A percentile compares a stretch with the other conserved stretches of the same genome.
phyloP scores from a whole-genome alignment of 2,888 invertebrate species.

The Hetaerina titia region DNA sequence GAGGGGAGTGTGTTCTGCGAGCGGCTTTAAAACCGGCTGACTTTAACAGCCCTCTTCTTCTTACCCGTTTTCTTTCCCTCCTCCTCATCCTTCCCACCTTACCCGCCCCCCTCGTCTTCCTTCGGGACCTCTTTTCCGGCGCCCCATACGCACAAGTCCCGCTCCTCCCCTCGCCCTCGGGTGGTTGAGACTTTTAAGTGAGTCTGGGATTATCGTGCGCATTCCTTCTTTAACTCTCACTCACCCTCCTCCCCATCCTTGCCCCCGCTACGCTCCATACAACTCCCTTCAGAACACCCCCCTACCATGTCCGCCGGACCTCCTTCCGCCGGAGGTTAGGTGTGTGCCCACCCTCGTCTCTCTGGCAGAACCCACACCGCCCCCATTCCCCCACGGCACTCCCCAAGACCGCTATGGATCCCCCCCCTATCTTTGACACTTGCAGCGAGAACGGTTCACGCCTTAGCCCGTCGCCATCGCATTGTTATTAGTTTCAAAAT shows the following conservation, averaged over 20 bases:
- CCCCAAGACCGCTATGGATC: neutral
- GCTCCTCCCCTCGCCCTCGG: neutral
- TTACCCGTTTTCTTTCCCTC: neutral
- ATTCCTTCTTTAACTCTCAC: neutral
- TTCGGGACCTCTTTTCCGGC: neutral
- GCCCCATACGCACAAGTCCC: neutral
- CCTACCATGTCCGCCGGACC: too few species aligned
- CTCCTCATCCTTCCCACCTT: neutral
- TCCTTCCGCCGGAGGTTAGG: too few species aligned
- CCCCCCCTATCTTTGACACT: neutral
- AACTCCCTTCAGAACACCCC: too few species aligned
- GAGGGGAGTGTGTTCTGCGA: too few species aligned
- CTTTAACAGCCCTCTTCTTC: too few species aligned
- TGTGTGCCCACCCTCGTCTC: too few species aligned
- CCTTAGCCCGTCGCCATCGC: neutral
- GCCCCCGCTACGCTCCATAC: neutral
- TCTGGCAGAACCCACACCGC: neutral
- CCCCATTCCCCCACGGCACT: neutral
- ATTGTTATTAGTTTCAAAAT: neutral
- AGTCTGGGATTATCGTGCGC: neutral
- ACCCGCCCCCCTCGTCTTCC: neutral
- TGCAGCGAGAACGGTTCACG: neutral
- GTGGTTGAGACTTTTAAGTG: neutral
- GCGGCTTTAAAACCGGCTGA: too few species aligned
- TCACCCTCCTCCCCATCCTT: neutral